Evolutionary conservation across 2,888 invertebrate genomes (phyloP), one percentile per base, ranked within the genome.

Genomic region (Ormia ochracea): DNA sequence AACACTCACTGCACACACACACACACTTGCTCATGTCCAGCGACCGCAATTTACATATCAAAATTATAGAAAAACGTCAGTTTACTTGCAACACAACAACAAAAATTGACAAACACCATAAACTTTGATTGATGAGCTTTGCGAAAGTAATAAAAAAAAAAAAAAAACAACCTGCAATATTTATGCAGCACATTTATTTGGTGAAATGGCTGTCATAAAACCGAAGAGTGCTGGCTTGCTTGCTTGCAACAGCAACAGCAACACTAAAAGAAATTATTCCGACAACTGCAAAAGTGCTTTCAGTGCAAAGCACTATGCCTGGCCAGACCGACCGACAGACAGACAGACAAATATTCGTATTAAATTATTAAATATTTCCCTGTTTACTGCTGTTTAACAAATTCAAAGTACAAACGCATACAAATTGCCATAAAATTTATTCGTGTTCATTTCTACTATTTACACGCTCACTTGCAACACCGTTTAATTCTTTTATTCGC

Each of bases 71-170:
- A 58, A 33, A 59, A 19, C 31, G 48, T 50, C 23, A 59, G 38
- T 41, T 59, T 52, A 52, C 59, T 14, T 56, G 26, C 45, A 66
- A 45, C 23, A 14, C 50, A 59, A n/a, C 33, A 73, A 52, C 45
- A 56, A 68, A 54, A 61, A 73, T 63, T 74, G 74, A 65, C 68
- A 79, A 75, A 75, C 65, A 66, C 66, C 75, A 79, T 72, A 75
- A 79, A 75, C 79, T 79, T 79, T 79, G 79, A 80, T 80, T 80
- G 79, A 80, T 80, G 75, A 80, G 70, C 75, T 66, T 59, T 75
- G 54, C 41, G 54, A 80, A 78, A 56, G 63, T 45, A 52, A 79
- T 48, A 70, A 69, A 58, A 79, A 54, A 38, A 41, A 45, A 52
- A 79, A 41, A 70, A 69, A 58, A 79, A 54, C 28, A 41, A n/a